Base-by-base conservation (phyloP, 2,888 invertebrate species). In the Habroteleia sp. region DNA sequence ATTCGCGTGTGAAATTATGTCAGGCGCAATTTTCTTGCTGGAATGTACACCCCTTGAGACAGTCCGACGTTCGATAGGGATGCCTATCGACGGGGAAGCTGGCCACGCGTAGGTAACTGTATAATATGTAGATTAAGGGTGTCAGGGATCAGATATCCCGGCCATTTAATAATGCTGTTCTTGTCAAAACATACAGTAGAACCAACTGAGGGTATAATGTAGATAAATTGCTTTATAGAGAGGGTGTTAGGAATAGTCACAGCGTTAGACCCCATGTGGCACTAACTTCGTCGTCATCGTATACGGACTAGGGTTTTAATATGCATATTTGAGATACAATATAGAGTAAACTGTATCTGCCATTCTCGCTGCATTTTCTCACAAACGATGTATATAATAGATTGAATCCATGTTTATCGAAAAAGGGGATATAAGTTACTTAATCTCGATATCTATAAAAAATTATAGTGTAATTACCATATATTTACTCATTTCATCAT, bases 121-220 rank as follows among this genome's bases (percentile, higher is more conserved):
- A 83, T 86, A 87, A 87, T 88, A 88, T 88, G 87, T 84, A 88
- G 86, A 88, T 88, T 87, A 87, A 83, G 87, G 86, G 87, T 85
- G 86, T 86, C 80, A 82, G 81, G 82, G 83, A 88, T 88, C 88
- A 85, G 87, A 87, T 88, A 87, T 86, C 85, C 82, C 77, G 84
- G 83, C 82, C 85, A 87, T 87, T 88, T 88, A 88, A 88, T 88
- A 88, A 88, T 87, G 83, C 87, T 86, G 88, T 87, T 86, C 86
- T 86, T 88, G 88, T 88, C 88, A 88, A 88, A 88, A 88, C 87
- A 88, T 82, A 84, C 84, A 84, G 81, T 82, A 81, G 81, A 82
- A 80, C 82, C 85, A 87, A 86, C 85, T 83, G 86, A 85, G 87
- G 85, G 86, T 86, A 86, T 88, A 88, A 88, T 87, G 82, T 82